Percentiles rank a stretch among this genome's conserved stretches.
Evolutionary conservation across 1,140 invertebrate species (phyloP).

Genomic region (Tenebrio molitor): DNA sequence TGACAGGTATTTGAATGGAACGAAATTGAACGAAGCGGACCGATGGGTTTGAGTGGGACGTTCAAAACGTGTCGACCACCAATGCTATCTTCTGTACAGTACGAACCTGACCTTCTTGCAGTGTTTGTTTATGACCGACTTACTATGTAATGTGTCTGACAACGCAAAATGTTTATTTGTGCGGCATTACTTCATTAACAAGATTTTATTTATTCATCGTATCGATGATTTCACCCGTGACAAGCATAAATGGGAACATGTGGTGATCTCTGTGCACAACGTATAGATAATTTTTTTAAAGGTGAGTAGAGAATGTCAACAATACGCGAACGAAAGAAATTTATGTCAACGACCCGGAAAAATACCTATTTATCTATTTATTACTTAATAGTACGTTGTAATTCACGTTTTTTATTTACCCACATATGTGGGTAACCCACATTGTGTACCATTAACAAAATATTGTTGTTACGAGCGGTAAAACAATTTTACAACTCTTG

Average conservation of each 20-base stretch:
- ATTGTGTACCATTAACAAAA: no score
- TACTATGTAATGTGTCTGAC: constrained; percentile 43
- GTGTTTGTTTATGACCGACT: constrained; percentile 45
- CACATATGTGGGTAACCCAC: no score
- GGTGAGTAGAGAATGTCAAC: neutral
- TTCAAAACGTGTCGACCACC: constrained; percentile 17
- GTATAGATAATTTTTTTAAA: neutral
- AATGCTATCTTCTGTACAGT: constrained; percentile 34
- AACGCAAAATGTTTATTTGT: constrained; percentile 49
- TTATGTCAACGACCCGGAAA: no score
- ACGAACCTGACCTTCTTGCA: constrained; percentile 52
- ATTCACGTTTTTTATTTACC: no score
- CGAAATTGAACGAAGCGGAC: neutral
- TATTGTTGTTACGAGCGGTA: no score
- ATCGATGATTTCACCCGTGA: neutral
- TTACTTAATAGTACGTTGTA: no score
- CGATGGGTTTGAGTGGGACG: constrained; percentile 20
- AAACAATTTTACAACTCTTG: no score
- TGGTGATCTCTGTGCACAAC: neutral
- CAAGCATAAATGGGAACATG: neutral
- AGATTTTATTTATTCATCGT: neutral
- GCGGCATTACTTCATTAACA: neutral
- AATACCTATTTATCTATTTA: no score
- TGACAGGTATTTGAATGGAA: neutral
- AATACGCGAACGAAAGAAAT: no score